phyloP scores from a whole-genome alignment of 2,888 invertebrate species.

The Bellardia pandia region DNA sequence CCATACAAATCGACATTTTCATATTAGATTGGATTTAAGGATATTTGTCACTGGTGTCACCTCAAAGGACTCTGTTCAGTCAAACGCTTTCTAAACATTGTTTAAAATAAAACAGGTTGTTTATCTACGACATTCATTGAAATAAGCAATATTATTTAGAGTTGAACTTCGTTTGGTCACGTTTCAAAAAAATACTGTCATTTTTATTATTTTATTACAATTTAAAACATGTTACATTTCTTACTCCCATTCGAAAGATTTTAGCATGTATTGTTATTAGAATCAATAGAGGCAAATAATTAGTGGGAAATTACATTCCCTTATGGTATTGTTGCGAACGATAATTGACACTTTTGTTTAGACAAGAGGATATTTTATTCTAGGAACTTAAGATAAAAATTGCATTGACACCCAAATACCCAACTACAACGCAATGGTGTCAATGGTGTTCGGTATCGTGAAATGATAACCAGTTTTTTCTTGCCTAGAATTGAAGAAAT shows the following conservation, averaged over 20 bases:
- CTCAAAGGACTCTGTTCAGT: background rate
- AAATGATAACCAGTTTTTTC: too few species aligned
- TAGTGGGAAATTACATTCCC: background rate
- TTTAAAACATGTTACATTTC: background rate
- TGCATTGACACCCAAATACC: background rate
- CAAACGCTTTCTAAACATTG: background rate
- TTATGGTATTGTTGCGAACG: background rate
- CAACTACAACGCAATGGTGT: too few species aligned
- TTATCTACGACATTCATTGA: background rate
- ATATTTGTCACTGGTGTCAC: slow-evolving; percentile 2
- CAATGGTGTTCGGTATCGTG: too few species aligned
- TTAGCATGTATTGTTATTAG: background rate
- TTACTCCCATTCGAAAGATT: background rate
- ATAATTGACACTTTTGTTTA: background rate
- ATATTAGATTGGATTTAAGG: background rate
- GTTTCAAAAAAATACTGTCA: background rate
- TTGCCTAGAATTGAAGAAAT: too few species aligned
- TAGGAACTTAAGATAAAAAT: background rate
- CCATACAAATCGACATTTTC: background rate
- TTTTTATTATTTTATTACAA: background rate
- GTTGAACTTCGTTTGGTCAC: background rate
- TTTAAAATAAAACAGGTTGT: background rate
- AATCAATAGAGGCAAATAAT: background rate
- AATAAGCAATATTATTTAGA: background rate
- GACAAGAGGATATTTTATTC: background rate